Percentiles rank a stretch among this genome's conserved stretches.
Conservation (phyloP, 2,113 vertebrate genomes). For the Corythaixoides concolor region DNA sequence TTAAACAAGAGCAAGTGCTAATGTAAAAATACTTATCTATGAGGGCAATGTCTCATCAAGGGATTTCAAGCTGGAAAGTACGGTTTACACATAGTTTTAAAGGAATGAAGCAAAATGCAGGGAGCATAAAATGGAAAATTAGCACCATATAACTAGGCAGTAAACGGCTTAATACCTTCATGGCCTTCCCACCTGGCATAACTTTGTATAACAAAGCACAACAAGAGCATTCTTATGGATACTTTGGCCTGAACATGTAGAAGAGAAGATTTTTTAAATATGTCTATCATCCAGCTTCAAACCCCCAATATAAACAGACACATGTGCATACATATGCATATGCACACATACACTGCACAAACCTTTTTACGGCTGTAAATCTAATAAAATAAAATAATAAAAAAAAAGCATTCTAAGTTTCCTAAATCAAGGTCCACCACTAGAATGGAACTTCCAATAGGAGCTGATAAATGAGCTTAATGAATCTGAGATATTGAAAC, state of each 20-base stretch:
- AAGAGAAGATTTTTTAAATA: background rate
- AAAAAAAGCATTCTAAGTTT: background rate
- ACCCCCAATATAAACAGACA: background rate
- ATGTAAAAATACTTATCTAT: background rate
- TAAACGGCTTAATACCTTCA: background rate
- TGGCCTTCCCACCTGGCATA: background rate
- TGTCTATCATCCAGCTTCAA: background rate
- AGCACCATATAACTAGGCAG: background rate
- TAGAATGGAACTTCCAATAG: background rate
- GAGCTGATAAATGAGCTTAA: background rate
- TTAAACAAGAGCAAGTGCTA: background rate
- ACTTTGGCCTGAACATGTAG: background rate
- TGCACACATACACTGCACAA: background rate
- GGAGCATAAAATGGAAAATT: background rate
- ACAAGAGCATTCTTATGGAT: background rate
- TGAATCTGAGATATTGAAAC: background rate
- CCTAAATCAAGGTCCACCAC: background rate
- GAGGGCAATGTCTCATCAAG: background rate
- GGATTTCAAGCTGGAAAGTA: background rate
- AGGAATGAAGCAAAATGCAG: background rate
- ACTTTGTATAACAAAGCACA: background rate
- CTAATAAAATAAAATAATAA: background rate
- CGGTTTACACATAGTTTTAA: background rate
- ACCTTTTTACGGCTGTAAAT: background rate
- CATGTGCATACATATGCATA: no score